These are phyloP conservation scores for Paraescarpia echinospica DNA, from an alignment of 1,140 invertebrate species.

Conservation along the genomic window DNA sequence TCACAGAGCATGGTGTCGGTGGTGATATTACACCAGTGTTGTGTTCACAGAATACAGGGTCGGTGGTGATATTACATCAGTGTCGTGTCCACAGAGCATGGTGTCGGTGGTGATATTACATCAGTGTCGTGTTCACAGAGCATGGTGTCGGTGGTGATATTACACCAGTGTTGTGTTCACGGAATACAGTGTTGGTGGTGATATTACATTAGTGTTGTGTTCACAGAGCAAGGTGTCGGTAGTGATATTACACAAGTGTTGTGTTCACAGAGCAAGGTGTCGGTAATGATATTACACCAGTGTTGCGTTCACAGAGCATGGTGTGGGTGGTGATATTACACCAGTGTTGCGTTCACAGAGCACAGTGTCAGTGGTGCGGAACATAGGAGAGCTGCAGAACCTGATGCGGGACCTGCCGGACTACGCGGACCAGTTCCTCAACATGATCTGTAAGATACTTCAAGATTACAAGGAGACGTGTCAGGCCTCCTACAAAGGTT, in stretches of 20 bases:
- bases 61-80: conserved; percentile 62
- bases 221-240: not conserved
- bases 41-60: conserved; percentile 69
- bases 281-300: too few species aligned
- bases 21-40: not conserved
- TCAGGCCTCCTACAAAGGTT: conserved; percentile 71
- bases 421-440: conserved; percentile 71
- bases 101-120: too few species aligned
- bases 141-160: conserved; percentile 69
- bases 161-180: too few species aligned
- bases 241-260: too few species aligned
- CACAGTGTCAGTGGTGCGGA: conserved; percentile 72
- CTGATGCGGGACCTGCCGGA: conserved; percentile 73
- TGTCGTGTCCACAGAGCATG: too few species aligned
- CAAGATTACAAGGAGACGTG: conserved; percentile 77
- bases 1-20: too few species aligned
- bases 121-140: conserved; percentile 62
- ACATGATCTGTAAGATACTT: conserved; percentile 70
- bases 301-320: too few species aligned
- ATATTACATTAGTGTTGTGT: too few species aligned
- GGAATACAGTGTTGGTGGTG: too few species aligned
- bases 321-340: too few species aligned
- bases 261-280: too few species aligned
- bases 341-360: conserved; percentile 62
- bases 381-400: conserved; percentile 69